Conservation (phyloP, 2,113 vertebrate species). For the Daphoenositta chrysoptera region DNA sequence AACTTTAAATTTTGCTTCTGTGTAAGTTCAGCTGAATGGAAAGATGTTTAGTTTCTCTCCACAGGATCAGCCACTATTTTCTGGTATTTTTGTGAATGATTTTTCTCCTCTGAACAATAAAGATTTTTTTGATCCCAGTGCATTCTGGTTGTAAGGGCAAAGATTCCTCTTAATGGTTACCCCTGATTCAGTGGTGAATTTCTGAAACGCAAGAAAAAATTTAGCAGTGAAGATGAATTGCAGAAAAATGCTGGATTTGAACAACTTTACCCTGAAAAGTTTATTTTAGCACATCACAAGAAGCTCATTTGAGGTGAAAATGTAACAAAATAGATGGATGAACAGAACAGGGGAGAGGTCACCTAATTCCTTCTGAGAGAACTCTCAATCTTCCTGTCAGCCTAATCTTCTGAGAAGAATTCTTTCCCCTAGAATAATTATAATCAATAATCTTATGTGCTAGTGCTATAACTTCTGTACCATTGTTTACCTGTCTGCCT, state of each 20-base stretch:
- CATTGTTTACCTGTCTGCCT: constrained; percentile 63
- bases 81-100: neutral
- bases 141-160: neutral
- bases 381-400: constrained; percentile 49
- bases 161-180: neutral
- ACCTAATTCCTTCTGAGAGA: constrained; percentile 13
- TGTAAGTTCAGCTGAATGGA: neutral
- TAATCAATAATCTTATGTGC: constrained; percentile 60
- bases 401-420: constrained; percentile 45
- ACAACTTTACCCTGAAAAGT: neutral
- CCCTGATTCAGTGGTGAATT: neutral
- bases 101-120: neutral
- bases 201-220: neutral
- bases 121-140: neutral
- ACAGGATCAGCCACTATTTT: neutral
- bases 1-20: neutral
- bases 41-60: neutral
- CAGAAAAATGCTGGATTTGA: neutral
- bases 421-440: constrained; percentile 56
- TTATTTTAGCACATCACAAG: neutral
- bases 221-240: neutral
- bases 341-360: neutral
- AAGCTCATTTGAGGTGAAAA: neutral
- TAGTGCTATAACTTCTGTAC: constrained; percentile 23
- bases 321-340: neutral